phyloP scores from a whole-genome alignment of 2,888 invertebrate species.

The Hyppa rectilinea region DNA sequence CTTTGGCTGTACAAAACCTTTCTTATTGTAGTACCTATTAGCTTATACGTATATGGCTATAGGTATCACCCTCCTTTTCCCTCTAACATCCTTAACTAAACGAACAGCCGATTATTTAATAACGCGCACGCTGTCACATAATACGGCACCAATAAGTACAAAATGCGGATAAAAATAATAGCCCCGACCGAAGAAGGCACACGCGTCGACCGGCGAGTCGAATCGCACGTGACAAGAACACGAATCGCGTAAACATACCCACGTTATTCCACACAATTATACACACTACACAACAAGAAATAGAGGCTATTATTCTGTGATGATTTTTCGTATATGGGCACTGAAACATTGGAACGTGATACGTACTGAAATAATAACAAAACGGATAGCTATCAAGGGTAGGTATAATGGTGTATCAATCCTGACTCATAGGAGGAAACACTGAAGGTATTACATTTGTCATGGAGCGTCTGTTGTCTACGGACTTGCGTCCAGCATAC shows the following conservation, averaged over 20 bases:
- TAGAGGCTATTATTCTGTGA: constrained; percentile 58
- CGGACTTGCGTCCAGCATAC: constrained; percentile 40
- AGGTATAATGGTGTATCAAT: constrained; percentile 73
- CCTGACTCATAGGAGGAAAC: constrained; percentile 65
- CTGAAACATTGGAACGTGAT: constrained; percentile 82
- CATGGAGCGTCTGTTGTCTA: constrained; percentile 46
- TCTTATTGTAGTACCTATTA: not conserved
- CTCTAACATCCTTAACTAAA: constrained; percentile 61
- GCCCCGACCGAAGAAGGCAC: constrained; percentile 78
- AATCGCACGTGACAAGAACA: constrained; percentile 84
- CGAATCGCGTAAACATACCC: constrained; percentile 78
- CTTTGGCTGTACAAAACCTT: not conserved
- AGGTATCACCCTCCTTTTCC: constrained; percentile 2
- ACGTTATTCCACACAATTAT: constrained; percentile 65
- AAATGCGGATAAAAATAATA: constrained; percentile 85
- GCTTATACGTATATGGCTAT: not conserved
- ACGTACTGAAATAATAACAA: constrained; percentile 79
- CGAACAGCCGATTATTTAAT: constrained; percentile 80
- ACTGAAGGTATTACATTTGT: constrained; percentile 61
- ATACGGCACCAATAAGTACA: constrained; percentile 84
- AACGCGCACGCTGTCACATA: constrained; percentile 80
- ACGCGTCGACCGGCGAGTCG: constrained; percentile 80
- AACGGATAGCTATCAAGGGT: constrained; percentile 72
- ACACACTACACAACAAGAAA: constrained; percentile 64
- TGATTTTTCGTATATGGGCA: constrained; percentile 65